Evolutionary conservation across 2,797 vertebrate species (phyloP), one percentile per base, ranked within the genome.

Genomic region (Micrastur ruficollis): DNA sequence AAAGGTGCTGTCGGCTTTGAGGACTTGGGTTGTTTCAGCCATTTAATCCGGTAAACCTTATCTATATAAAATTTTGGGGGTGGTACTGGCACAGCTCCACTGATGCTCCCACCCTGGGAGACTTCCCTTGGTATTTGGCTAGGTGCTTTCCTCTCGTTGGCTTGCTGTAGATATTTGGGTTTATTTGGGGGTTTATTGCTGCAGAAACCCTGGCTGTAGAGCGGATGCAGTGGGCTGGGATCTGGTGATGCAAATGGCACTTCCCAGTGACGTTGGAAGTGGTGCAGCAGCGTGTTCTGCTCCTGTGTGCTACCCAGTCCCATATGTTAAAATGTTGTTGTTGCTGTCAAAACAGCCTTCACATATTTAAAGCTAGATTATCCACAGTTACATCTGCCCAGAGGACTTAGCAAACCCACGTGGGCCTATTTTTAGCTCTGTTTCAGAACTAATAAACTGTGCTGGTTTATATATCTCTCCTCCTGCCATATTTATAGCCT

Each of bases 371-470:
- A 90, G 81, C 91, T 67, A 90, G 93, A 95, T 96, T 96, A 96
- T 89, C 92, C 94, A 88, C 90, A 90, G 66, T 84, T 96, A 95
- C 93, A 95, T 96, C 95, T 97, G 96, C 93, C 96, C 95, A 86
- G 95, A 88, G 84, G 93, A 89, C 29, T 81, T 72, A 70, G 61
- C 65, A 80, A 63, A 81, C 84, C 87, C 80, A 61, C 65, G 31
- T 87, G 87, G 63, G 66, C 72, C 90, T 95, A 89, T 96, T 96
- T 95, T 92, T 94, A 96, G 88, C 70, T 47, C 40, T 38, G 67
- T 80, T 81, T 93, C 84, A 62, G 91, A 76, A 80, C 86, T 87
- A 90, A 89, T 91, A 93, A 89, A 72, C 85, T 8, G 42, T 27
- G 74, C 79, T 67, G 71, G 80, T 76, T 90, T 84, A 32, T 70